A percentile compares a stretch with the other conserved stretches of the same genome.
phyloP scores from a whole-genome alignment of 2,797 vertebrate genomes.

The Sphenopsis melanotis region DNA sequence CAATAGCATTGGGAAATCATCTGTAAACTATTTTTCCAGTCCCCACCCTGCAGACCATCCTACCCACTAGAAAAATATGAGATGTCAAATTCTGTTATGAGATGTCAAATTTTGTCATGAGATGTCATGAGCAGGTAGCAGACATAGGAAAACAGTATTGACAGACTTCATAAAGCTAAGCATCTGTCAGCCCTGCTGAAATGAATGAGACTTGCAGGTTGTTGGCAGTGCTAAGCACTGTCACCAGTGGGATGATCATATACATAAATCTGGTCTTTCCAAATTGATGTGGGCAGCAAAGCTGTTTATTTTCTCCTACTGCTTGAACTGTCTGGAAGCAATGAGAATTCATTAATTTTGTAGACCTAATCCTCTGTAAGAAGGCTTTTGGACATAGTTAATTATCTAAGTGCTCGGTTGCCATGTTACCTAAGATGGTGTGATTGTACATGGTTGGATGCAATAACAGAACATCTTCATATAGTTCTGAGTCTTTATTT shows the following conservation, averaged over 20 bases:
- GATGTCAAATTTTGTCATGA: neutral
- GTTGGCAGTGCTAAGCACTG: neutral
- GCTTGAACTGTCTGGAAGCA: neutral
- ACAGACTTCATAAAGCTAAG: neutral
- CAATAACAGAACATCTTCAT: neutral
- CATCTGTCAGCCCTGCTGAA: neutral
- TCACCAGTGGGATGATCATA: neutral
- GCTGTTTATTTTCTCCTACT: neutral
- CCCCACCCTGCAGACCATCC: neutral
- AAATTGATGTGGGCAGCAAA: neutral
- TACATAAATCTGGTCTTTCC: neutral
- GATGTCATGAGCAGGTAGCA: neutral
- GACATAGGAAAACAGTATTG: neutral
- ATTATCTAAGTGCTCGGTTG: neutral
- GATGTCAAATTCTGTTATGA: neutral
- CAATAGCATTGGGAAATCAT: neutral
- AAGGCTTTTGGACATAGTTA: conserved; percentile 3
- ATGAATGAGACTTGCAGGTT: neutral
- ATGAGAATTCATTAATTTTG: conserved; percentile 18
- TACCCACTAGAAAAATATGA: neutral
- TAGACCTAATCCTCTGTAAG: conserved; percentile 8
- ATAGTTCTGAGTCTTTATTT: neutral
- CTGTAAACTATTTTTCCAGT: neutral
- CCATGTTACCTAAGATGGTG: neutral
- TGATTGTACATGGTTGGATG: accelerated